Percentiles rank a stretch among this genome's conserved stretches.
Conservation (phyloP, 1,140 invertebrate species). For the Drosophila nannoptera region DNA sequence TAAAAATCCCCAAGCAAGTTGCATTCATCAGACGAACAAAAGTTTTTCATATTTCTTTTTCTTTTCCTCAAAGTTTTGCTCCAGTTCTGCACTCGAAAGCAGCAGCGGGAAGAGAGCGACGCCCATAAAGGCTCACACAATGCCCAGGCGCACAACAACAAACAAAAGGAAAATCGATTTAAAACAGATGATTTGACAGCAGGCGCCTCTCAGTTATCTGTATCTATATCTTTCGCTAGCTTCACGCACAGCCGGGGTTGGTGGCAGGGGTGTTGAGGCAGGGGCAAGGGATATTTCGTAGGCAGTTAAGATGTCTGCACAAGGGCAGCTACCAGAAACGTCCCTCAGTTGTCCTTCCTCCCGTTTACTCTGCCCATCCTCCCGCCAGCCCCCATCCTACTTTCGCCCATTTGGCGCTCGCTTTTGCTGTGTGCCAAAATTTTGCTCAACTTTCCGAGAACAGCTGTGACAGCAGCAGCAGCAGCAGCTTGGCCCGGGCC, state of each 20-base stretch:
- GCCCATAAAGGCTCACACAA: conserved; percentile 15
- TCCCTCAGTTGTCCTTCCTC: conserved; percentile 50
- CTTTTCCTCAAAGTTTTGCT: neutral
- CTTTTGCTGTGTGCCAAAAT: conserved; percentile 50
- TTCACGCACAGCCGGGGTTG: neutral
- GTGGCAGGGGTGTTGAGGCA: neutral
- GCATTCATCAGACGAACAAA: conserved; percentile 41
- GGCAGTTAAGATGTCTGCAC: conserved; percentile 43
- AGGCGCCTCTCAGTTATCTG: conserved; percentile 43
- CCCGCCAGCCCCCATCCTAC: neutral
- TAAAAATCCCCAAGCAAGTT: conserved; percentile 11
- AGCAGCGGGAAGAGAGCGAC: conserved; percentile 8
- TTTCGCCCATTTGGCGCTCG: conserved; percentile 1
- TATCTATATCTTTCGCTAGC: conserved; percentile 45
- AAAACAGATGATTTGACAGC: conserved; percentile 76
- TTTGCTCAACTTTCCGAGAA: conserved; percentile 54
- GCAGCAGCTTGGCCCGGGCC: conserved; percentile 7
- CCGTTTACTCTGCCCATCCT: neutral
- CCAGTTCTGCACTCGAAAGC: conserved; percentile 5
- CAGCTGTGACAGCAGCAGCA: conserved; percentile 49
- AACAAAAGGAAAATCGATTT: conserved; percentile 67
- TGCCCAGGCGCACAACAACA: conserved; percentile 3
- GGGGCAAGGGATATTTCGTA: conserved; percentile 41
- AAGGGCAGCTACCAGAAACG: conserved; percentile 6
- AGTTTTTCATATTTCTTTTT: conserved; percentile 12